phyloP scores from a whole-genome alignment of 2,888 invertebrate genomes.

The Beris morrisii region DNA sequence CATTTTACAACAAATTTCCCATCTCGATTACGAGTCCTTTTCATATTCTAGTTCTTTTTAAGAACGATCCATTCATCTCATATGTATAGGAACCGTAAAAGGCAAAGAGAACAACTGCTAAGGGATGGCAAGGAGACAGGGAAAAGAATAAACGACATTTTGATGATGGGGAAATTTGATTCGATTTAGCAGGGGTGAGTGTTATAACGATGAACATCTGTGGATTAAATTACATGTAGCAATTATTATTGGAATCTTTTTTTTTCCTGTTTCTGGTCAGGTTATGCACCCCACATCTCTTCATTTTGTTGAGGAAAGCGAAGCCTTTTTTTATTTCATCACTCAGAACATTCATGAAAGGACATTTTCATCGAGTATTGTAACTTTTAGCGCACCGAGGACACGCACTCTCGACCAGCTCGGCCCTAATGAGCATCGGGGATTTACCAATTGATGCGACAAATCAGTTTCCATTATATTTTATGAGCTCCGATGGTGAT shows the following conservation, averaged over 20 bases:
- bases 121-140: constrained; percentile 18
- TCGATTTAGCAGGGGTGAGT: constrained; percentile 48
- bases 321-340: constrained; percentile 2
- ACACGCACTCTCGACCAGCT: not conserved
- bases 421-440: constrained; percentile 31
- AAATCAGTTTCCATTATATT: constrained; percentile 35
- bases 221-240: constrained; percentile 57
- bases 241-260: constrained; percentile 38
- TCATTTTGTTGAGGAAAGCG: not conserved
- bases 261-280: constrained; percentile 24
- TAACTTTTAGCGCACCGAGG: not conserved
- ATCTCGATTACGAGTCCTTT: constrained; percentile 47
- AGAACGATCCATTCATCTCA: not conserved
- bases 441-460: constrained; percentile 36
- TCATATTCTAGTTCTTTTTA: constrained; percentile 38
- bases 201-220: constrained; percentile 56
- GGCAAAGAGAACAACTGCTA: constrained; percentile 22
- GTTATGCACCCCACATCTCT: not conserved
- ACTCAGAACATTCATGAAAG: not conserved
- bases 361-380: not conserved
- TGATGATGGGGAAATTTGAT: constrained; percentile 55
- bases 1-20: constrained; percentile 55
- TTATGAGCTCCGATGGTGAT: constrained; percentile 34
- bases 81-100: constrained; percentile 8
- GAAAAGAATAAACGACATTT: constrained; percentile 49